Evolutionary conservation across 2,888 invertebrate species (phyloP).

Genomic region (Nephrotoma guestfalica): DNA sequence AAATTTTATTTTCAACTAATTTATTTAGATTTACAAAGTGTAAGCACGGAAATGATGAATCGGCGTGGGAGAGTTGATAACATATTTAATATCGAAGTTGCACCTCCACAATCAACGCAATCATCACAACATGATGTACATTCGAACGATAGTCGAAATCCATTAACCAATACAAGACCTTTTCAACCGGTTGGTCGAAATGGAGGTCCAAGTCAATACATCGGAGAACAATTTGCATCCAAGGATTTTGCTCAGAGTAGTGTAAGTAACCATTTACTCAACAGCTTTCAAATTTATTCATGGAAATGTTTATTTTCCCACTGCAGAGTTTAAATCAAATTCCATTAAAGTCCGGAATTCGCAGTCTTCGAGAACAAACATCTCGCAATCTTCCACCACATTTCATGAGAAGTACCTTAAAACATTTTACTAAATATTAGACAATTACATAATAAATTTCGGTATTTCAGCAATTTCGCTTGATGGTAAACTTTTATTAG

Average conservation of each 20-base stretch:
- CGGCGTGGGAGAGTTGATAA: slow-evolving; percentile 1
- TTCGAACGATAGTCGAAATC: slow-evolving; percentile 16
- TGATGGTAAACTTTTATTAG: slow-evolving; percentile 13
- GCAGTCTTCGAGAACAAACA: background rate
- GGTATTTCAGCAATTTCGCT: slow-evolving; percentile 13
- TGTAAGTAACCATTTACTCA: background rate
- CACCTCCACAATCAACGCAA: slow-evolving; percentile 10
- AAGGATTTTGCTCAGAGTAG: background rate
- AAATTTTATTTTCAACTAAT: background rate
- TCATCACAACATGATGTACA: slow-evolving; percentile 18
- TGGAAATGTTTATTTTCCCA: background rate
- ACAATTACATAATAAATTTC: background rate
- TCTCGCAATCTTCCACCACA: background rate
- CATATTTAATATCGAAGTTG: slow-evolving; percentile 14
- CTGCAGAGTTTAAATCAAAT: background rate
- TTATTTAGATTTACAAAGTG: background rate
- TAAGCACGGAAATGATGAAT: background rate
- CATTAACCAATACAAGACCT: slow-evolving; percentile 13
- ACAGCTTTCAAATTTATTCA: background rate
- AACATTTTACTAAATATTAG: background rate
- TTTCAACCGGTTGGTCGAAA: background rate
- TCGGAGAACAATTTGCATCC: background rate
- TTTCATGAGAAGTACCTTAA: background rate
- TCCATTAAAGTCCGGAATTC: background rate
- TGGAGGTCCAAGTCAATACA: background rate